Conservation (phyloP, 2,797 vertebrate species). For the Staurois parvus region DNA sequence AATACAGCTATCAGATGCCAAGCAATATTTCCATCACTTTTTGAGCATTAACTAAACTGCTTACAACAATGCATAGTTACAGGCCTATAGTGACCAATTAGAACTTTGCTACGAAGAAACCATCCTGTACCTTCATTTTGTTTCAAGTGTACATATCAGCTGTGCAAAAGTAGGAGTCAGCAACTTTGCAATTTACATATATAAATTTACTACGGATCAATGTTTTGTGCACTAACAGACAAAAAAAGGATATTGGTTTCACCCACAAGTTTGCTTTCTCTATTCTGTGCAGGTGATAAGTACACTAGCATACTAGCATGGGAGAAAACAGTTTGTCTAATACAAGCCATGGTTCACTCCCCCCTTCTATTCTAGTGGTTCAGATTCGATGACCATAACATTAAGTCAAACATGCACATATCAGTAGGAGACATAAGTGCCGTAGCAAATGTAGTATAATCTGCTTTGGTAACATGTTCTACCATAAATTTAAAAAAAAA, state of each 20-base stretch:
- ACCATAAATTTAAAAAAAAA: constrained; percentile 7
- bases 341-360: neutral
- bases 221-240: too few relatives aligned
- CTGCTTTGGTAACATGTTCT: constrained; percentile 13
- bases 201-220: neutral
- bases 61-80: constrained; percentile 40
- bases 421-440: constrained; percentile 22
- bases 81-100: constrained; percentile 9
- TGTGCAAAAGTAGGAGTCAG: neutral
- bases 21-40: constrained; percentile 6
- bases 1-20: constrained; percentile 12
- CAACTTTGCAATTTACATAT: neutral
- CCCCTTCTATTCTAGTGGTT: neutral
- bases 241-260: too few relatives aligned
- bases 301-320: neutral
- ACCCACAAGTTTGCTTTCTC: neutral
- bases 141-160: neutral
- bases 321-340: constrained; percentile 19
- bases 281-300: neutral
- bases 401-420: neutral
- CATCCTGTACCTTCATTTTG: constrained; percentile 19
- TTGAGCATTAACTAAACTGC: constrained; percentile 9
- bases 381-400: neutral
- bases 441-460: neutral
- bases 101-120: neutral